A percentile compares a stretch with the other conserved stretches of the same genome.
phyloP scores from a whole-genome alignment of 2,888 invertebrate genomes.

The Watsonalla binaria region DNA sequence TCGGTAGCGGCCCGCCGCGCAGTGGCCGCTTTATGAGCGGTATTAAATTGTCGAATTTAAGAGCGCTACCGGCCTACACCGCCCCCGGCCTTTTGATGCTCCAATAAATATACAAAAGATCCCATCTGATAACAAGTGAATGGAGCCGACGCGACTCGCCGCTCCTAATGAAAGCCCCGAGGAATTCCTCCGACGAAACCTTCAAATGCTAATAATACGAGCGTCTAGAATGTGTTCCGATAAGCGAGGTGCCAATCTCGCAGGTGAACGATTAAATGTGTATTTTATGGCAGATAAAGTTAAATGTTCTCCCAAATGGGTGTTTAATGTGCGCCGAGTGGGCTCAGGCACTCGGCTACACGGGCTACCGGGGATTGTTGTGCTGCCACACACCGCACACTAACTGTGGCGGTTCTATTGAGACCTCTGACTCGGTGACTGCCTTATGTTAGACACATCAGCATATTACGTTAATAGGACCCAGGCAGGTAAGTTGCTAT shows the following conservation, averaged over 20 bases:
- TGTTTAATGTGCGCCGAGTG: slow-evolving; percentile 24
- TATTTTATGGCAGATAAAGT: slow-evolving; percentile 50
- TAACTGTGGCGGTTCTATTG: too few relatives aligned
- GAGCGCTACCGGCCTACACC: slow-evolving; percentile 72
- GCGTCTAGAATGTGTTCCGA: slow-evolving; percentile 42
- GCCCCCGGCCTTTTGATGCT: slow-evolving; percentile 39
- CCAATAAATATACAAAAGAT: slow-evolving; percentile 68
- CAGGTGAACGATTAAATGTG: slow-evolving; percentile 46
- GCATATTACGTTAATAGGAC: too few relatives aligned
- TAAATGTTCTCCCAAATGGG: slow-evolving; percentile 25
- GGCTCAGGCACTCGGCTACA: slow-evolving; percentile 4
- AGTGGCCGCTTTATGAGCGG: slow-evolving; percentile 66
- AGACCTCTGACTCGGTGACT: too few relatives aligned
- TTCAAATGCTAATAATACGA: slow-evolving; percentile 51
- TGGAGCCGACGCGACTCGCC: slow-evolving; percentile 26
- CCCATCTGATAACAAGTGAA: slow-evolving; percentile 54
- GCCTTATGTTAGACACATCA: too few relatives aligned
- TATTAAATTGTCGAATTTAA: slow-evolving; percentile 65
- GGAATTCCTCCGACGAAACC: slow-evolving; percentile 47
- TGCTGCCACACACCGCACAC: too few relatives aligned
- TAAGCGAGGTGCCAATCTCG: slow-evolving; percentile 48
- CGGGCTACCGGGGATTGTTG: slow-evolving; percentile 3
- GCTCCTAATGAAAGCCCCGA: slow-evolving; percentile 43
- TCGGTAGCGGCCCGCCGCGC: slow-evolving; percentile 46
- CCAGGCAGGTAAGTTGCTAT: too few relatives aligned